Evolutionary conservation across 2,113 vertebrate species (phyloP), one percentile per base, ranked within the genome.

Genomic region (Channa maculata): DNA sequence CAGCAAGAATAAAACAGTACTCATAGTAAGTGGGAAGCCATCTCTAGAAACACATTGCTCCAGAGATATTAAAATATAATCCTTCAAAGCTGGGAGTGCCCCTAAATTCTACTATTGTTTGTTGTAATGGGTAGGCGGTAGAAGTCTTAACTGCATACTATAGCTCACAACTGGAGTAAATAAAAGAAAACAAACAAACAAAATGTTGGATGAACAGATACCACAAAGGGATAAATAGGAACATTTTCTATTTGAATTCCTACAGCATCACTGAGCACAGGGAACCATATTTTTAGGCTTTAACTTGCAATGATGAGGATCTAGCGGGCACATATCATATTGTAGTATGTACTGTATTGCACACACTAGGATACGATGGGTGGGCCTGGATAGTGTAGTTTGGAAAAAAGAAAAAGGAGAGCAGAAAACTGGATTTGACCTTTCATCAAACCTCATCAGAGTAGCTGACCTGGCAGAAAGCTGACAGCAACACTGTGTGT

Each of bases 381-480:
- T 0, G 4, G 61, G 24, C 24, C 12, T 13, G 41, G 1, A 4
- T 41, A 13, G 13, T 34, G 14, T 55, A 9, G 11, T 34, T 33
- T 33, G 24, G 24, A 24, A 15, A 59, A 44, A 48, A 49, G 24
- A 15, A 7, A 57, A 55, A n/a, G 10, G 39, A 48, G 3, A 55
- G 1, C 9, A 8, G 51, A 71, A 64, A 63, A 50, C 37, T 8
- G 24, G 3, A 69, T 63, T 68, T 70, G 76, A 76, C 70, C 79
- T 86, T 82, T 78, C 52, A 77, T 77, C 64, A 73, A 75, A 37
- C 50, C 24, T 53, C 74, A 79, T 78, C 77, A 55, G 41, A 77
- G 51, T 38, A 41, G 41, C 77, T 84, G 84, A 86, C 77, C 80
- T 67, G 45, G 70, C 38, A 71, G 46, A 59, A 50, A 24, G 1